Base-by-base conservation (phyloP, 1,140 invertebrate species). In the Cherax destructor region DNA sequence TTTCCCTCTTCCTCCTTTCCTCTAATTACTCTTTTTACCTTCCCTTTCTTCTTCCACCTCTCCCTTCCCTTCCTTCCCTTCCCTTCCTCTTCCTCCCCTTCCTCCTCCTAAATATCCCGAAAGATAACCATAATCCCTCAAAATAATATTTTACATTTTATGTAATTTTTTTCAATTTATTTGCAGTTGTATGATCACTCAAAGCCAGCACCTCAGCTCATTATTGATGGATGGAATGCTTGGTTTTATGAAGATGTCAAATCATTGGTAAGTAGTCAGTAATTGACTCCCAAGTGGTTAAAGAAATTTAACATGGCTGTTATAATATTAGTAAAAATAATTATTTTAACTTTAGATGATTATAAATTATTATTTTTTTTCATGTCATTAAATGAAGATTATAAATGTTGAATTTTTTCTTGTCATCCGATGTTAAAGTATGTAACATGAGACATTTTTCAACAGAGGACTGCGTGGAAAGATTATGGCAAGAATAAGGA, bases 151-250 rank as follows among this genome's bases (percentile, higher is more conserved):
- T 41, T 41, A 41, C 30, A 1, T 41, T 41, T 41, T 41, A 2
- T 41, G 30, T 41, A 41, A 41, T 41, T 41, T 41, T 2, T 41
- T 41, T 41, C 30, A n/a, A 21, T 80, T 77, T 91, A 74, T 49
- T 92, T 93, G 21, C 86, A 93, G 93, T 80, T 92, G 21, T 91
- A 93, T 86, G 93, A 93, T 74, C 88, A 90, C 18, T 72, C 72
- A n/a, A 83, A 92, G 56, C 52, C 59, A 74, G 86, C 69, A 52
- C 92, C 92, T 11, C 61, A 85, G 41, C 94, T 94, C 18, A 93
- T 95, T 6, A 94, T 95, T 30, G 95, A 96, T 88, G 95, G 94
- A 5, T 95, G 95, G 94, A 95, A 95, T 93, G 94, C 94, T n/a
- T 95, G 95, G 95, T 95, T 95, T 93, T 95, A 94, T 93, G 94